Evolutionary conservation across 2,888 invertebrate genomes (phyloP).

Genomic region (Crematogaster levior): DNA sequence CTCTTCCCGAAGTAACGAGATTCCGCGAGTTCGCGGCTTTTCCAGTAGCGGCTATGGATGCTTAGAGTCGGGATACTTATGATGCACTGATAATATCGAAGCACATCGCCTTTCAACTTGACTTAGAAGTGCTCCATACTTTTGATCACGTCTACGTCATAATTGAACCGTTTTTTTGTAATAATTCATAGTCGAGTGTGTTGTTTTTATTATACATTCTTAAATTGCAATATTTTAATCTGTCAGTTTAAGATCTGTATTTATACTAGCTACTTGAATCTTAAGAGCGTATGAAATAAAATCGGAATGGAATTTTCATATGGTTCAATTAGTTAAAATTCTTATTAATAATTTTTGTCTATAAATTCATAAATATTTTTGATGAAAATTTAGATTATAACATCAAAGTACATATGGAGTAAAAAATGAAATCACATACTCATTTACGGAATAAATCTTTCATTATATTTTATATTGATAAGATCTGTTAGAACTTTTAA

Average conservation of each 20-base stretch:
- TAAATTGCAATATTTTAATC: not conserved
- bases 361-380: not conserved
- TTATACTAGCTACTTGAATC: not conserved
- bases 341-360: not conserved
- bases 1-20: constrained; percentile 72
- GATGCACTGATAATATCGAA: constrained; percentile 26
- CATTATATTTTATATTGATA: no score
- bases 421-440: no score
- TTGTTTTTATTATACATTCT: not conserved
- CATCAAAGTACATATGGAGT: no score
- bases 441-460: no score
- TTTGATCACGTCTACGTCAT: not conserved
- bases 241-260: not conserved
- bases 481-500: not conserved
- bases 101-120: constrained; percentile 9
- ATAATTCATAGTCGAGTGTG: not conserved
- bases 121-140: not conserved
- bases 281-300: not conserved
- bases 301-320: not conserved
- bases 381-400: no score
- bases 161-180: not conserved
- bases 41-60: constrained; percentile 33
- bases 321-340: not conserved
- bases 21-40: constrained; percentile 68
- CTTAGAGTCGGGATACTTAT: constrained; percentile 20